These are phyloP conservation scores for Cryptoprocta ferox DNA, from an alignment of 2,797 vertebrate species.

Conservation along the genomic window DNA sequence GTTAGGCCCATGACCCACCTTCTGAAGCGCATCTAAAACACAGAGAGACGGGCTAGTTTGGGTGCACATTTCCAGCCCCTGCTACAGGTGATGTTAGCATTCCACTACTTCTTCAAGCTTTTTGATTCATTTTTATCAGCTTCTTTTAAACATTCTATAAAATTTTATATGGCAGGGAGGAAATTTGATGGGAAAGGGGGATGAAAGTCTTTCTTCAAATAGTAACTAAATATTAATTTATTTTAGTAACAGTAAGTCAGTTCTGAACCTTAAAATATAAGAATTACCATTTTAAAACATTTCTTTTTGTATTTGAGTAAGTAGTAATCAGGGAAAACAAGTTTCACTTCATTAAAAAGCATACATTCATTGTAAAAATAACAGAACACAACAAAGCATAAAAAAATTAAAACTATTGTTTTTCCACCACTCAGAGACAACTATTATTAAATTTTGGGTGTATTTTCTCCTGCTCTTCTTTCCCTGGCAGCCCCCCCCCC, in stretches of 20 bases:
- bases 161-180: background rate
- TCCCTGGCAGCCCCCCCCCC: accelerated
- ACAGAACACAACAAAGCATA: background rate
- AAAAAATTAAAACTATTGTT: background rate
- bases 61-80: background rate
- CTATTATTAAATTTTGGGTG: background rate
- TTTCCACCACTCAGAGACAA: background rate
- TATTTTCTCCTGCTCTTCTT: background rate
- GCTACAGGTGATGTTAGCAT: background rate
- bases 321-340: background rate
- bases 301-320: slow-evolving; percentile 4
- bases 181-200: background rate
- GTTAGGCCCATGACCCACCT: background rate
- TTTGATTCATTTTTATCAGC: background rate
- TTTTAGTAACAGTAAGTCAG: background rate
- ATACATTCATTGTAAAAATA: background rate
- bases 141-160: background rate
- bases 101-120: background rate
- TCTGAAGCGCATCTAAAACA: background rate
- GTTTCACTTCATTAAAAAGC: slow-evolving; percentile 5
- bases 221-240: background rate
- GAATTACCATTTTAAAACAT: background rate
- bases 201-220: slow-evolving; percentile 2
- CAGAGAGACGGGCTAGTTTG: background rate
- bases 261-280: background rate